A percentile compares a stretch with the other conserved stretches of the same genome.
phyloP scores from a whole-genome alignment of 2,888 invertebrate genomes.

The Ormyrus rosae region DNA sequence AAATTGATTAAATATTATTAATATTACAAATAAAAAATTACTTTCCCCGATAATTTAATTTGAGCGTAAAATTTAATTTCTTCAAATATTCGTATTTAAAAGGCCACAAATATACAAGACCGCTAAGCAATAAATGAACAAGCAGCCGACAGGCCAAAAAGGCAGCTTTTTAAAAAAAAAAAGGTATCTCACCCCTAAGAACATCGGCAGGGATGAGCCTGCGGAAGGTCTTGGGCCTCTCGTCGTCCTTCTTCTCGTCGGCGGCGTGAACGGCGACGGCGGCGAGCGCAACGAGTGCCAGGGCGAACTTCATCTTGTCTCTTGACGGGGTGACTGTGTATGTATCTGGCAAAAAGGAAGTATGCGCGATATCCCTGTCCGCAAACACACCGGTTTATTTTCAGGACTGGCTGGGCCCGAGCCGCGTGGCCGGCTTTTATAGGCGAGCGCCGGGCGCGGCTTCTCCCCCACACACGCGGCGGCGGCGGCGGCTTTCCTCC shows the following conservation, averaged over 20 bases:
- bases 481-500: neutral
- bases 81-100: too few species aligned
- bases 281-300: conserved; percentile 78
- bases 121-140: neutral
- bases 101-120: too few species aligned
- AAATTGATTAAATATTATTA: too few species aligned
- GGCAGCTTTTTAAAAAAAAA: too few species aligned
- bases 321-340: neutral
- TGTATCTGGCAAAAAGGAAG: too few species aligned
- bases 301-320: conserved; percentile 74
- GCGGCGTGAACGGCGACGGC: conserved; percentile 68
- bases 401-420: conserved; percentile 73
- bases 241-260: conserved; percentile 43
- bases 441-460: conserved; percentile 57
- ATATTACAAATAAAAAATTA: too few species aligned
- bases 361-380: neutral
- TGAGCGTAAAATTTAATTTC: too few species aligned
- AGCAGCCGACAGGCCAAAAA: too few species aligned
- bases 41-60: too few species aligned
- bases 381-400: conserved; percentile 63
- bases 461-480: neutral
- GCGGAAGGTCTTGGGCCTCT: conserved; percentile 83
- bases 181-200: conserved; percentile 84
- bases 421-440: conserved; percentile 71
- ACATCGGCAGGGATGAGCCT: conserved; percentile 93